Evolutionary conservation across 2,113 vertebrate species (phyloP).

Genomic region (Caloenas nicobarica): DNA sequence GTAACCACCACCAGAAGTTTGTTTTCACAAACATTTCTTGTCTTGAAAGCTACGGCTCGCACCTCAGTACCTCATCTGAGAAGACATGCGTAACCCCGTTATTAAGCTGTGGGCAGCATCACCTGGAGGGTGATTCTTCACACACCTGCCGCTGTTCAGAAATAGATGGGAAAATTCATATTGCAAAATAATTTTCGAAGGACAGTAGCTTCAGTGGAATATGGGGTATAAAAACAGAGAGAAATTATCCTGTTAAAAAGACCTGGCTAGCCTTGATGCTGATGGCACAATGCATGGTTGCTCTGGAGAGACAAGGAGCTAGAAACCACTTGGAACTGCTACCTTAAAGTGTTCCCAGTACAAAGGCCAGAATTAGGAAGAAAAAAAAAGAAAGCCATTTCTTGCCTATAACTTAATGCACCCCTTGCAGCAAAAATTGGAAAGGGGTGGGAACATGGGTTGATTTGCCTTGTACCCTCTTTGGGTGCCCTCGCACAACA

Average conservation of each 20-base stretch:
- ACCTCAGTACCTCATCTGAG: conserved; percentile 21
- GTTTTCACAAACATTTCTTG: conserved; percentile 27
- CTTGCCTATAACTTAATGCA: not conserved
- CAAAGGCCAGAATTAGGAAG: not conserved
- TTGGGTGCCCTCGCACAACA: not conserved
- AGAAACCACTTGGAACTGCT: not conserved
- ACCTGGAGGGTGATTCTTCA: conserved; percentile 34
- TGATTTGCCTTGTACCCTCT: not conserved
- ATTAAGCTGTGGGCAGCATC: conserved; percentile 42
- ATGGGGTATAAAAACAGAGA: not conserved
- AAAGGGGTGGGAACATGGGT: not conserved
- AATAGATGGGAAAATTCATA: not conserved
- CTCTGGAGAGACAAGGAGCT: not conserved
- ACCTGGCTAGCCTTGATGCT: not conserved
- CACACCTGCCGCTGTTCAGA: not conserved
- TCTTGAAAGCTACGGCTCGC: conserved; percentile 28
- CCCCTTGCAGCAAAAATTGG: not conserved
- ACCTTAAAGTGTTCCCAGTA: not conserved
- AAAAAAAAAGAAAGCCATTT: not conserved
- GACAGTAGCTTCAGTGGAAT: not conserved
- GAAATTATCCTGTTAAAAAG: not conserved
- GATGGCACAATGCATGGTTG: not conserved
- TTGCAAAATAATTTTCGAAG: not conserved
- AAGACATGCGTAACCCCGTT: conserved; percentile 1
- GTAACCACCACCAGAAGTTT: conserved; percentile 24